These are phyloP conservation scores for Chascanopsetta lugubris DNA, from an alignment of 2,113 vertebrate genomes.

Conservation along the genomic window DNA sequence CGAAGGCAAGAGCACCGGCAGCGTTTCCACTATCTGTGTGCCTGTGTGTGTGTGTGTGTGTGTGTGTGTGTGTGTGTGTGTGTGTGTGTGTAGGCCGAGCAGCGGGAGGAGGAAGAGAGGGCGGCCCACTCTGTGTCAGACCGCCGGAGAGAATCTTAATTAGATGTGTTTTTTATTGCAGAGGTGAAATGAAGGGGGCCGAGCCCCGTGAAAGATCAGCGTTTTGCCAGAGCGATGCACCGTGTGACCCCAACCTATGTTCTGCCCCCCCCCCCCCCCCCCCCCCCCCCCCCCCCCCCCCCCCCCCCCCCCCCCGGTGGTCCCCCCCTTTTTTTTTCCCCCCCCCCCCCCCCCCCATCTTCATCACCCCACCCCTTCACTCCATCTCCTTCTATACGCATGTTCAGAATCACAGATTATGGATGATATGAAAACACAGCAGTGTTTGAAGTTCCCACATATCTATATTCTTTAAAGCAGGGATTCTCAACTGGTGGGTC, in stretches of 20 bases:
- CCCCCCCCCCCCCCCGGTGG: too few relatives aligned
- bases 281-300: not conserved
- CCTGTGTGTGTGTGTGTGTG: too few relatives aligned
- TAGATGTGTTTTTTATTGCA: slow-evolving; percentile 64
- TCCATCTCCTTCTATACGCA: not conserved
- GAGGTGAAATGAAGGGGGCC: slow-evolving; percentile 58
- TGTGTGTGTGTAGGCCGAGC: slow-evolving; percentile 10
- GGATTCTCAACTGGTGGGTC: too few relatives aligned
- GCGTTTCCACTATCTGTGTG: slow-evolving; percentile 41
- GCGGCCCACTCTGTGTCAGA: slow-evolving; percentile 29
- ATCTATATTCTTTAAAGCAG: slow-evolving; percentile 8
- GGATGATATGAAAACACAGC: slow-evolving; percentile 14
- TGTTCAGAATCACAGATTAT: slow-evolving; percentile 14
- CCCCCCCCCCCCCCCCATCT: not conserved
- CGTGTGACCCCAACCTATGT: slow-evolving; percentile 35
- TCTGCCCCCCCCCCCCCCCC: not conserved
- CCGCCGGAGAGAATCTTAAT: slow-evolving; percentile 71
- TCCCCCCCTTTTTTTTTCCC: not conserved
- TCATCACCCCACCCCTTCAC: not conserved
- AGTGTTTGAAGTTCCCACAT: not conserved
- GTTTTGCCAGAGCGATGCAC: slow-evolving; percentile 33
- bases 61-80: too few relatives aligned
- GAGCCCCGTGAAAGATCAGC: slow-evolving; percentile 50
- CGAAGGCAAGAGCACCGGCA: slow-evolving; percentile 5
- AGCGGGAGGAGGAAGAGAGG: slow-evolving; percentile 5